A percentile compares a stretch with the other conserved stretches of the same genome.
phyloP scores from a whole-genome alignment of 2,113 vertebrate species.

The Donacobius atricapilla region DNA sequence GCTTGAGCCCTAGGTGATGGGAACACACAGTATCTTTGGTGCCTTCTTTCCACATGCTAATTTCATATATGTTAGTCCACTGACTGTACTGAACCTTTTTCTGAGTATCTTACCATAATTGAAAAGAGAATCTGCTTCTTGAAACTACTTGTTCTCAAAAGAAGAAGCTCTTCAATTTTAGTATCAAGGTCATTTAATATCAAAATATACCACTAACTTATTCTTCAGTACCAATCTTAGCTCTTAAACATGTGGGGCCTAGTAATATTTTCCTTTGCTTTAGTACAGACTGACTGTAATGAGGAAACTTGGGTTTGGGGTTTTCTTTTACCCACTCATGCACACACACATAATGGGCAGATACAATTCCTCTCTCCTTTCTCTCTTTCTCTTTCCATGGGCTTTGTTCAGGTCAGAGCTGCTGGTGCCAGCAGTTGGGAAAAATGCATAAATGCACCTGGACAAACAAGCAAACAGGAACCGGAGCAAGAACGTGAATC shows the following conservation, averaged over 20 bases:
- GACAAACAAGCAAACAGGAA: conserved; percentile 21
- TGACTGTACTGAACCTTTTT: neutral
- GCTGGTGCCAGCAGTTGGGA: neutral
- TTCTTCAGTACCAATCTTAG: neutral
- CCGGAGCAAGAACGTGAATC: neutral
- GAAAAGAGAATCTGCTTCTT: neutral
- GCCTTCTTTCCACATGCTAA: neutral
- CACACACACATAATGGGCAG: fast-evolving
- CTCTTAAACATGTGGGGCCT: neutral
- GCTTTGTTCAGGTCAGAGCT: neutral
- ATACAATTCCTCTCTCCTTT: neutral
- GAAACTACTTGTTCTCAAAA: neutral
- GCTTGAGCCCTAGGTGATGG: neutral
- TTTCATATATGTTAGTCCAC: neutral
- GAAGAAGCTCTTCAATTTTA: neutral
- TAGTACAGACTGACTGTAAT: neutral
- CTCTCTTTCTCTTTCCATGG: fast-evolving
- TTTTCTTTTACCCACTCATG: neutral
- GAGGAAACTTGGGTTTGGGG: neutral
- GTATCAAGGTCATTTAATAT: neutral
- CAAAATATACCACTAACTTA: neutral
- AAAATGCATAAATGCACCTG: neutral
- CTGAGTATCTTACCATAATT: neutral
- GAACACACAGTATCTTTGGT: fast-evolving
- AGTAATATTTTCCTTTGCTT: neutral